These are phyloP conservation scores for Leucoma salicis DNA, from an alignment of 2,888 invertebrate species.

Conservation along the genomic window DNA sequence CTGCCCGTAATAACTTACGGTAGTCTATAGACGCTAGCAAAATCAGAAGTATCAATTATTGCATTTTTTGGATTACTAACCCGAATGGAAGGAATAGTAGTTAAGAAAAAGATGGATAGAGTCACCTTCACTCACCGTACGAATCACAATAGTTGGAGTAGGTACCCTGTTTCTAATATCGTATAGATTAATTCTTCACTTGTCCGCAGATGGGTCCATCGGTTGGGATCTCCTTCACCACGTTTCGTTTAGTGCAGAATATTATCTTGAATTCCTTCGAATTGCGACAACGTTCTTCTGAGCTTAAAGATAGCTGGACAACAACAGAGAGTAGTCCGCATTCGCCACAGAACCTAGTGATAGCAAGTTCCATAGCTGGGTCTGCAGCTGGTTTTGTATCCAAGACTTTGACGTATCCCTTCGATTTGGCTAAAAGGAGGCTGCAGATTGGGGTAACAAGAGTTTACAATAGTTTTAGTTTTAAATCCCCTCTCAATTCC, in stretches of 20 bases:
- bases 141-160: no score
- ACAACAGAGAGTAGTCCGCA: slow-evolving; percentile 22
- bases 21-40: no score
- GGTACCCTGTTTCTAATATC: no score
- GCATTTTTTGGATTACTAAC: no score
- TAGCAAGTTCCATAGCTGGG: slow-evolving; percentile 80
- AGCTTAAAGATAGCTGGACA: background rate
- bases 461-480: background rate
- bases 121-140: no score
- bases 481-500: no score
- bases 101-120: no score
- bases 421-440: slow-evolving; percentile 92
- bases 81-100: no score
- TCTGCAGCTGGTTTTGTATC: slow-evolving; percentile 88
- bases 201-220: slow-evolving; percentile 73
- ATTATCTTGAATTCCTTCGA: slow-evolving; percentile 31
- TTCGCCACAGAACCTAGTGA: slow-evolving; percentile 47
- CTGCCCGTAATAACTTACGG: no score
- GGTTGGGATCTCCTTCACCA: slow-evolving; percentile 60
- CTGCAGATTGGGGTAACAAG: slow-evolving; percentile 88
- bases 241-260: slow-evolving; percentile 56
- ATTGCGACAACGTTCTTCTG: background rate
- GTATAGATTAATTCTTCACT: no score
- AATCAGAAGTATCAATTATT: no score
- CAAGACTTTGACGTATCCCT: slow-evolving; percentile 91